phyloP scores from a whole-genome alignment of 2,113 vertebrate species.

The Uria lomvia region DNA sequence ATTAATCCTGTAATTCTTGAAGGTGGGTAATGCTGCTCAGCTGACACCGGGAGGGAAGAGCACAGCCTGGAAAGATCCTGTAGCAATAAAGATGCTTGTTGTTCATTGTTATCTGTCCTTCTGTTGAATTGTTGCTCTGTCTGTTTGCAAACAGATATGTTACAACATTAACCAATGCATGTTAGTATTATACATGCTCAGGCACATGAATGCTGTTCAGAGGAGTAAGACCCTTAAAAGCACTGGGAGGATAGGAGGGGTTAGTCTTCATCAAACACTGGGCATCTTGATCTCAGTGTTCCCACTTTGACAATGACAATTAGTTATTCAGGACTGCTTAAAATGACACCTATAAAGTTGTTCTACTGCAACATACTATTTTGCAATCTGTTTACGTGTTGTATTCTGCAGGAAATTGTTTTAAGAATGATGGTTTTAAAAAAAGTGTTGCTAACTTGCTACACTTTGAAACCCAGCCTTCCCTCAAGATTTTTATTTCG shows the following conservation, averaged over 20 bases:
- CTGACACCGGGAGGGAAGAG: neutral
- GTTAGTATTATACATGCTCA: neutral
- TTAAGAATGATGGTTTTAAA: neutral
- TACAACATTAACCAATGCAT: neutral
- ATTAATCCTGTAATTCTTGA: neutral
- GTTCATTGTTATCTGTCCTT: neutral
- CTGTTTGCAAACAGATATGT: neutral
- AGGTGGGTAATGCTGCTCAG: neutral
- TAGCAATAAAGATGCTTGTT: neutral
- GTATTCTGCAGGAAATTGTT: neutral
- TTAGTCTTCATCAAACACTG: neutral
- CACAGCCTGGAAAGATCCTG: neutral
- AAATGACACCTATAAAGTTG: neutral
- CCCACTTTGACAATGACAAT: neutral
- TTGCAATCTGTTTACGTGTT: neutral
- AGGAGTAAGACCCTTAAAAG: neutral
- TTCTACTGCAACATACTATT: neutral
- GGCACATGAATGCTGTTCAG: fast-evolving
- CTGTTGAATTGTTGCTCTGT: neutral
- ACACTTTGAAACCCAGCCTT: neutral
- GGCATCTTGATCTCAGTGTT: neutral
- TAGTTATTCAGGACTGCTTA: neutral
- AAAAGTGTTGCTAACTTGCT: neutral
- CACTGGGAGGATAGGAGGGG: neutral
- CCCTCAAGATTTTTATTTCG: neutral